Conservation (phyloP, 2,797 vertebrate species). For the Pitangus sulphuratus region DNA sequence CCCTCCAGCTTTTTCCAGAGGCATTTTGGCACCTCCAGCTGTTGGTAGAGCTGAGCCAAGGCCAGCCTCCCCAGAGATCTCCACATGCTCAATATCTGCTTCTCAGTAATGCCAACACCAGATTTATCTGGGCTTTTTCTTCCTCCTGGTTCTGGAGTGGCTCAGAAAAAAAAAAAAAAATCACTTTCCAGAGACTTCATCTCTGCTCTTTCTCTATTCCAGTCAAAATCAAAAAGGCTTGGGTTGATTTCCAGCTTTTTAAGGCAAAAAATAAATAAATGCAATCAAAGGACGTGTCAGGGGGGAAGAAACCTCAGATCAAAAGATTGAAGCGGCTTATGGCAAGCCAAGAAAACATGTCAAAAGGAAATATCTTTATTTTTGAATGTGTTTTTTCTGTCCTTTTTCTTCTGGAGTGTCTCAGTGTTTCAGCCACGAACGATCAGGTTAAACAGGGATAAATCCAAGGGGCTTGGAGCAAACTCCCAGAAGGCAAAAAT, state of each 20-base stretch:
- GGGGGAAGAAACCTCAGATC: conserved; percentile 8
- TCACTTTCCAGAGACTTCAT: background rate
- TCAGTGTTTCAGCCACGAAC: background rate
- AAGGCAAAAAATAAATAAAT: background rate
- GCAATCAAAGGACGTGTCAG: background rate
- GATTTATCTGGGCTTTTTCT: conserved; percentile 10
- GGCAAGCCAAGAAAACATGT: background rate
- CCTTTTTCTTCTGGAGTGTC: background rate
- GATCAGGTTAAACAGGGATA: background rate
- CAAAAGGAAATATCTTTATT: background rate
- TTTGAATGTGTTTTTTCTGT: background rate
- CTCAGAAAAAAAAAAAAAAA: background rate
- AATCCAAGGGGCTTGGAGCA: fast-evolving
- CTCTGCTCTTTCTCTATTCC: background rate
- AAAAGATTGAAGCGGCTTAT: background rate
- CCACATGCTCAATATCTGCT: background rate
- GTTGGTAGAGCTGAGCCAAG: background rate
- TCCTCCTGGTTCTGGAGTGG: background rate
- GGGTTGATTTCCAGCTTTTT: conserved; percentile 32
- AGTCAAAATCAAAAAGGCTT: conserved; percentile 15
- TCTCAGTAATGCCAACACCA: background rate
- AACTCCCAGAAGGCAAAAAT: background rate
- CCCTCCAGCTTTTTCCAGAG: background rate
- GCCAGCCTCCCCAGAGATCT: background rate
- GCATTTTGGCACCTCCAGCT: background rate